Percentiles rank a stretch among this genome's conserved stretches.
Conservation (phyloP, 1,140 invertebrate genomes). For the Sycophaga agraensis region DNA sequence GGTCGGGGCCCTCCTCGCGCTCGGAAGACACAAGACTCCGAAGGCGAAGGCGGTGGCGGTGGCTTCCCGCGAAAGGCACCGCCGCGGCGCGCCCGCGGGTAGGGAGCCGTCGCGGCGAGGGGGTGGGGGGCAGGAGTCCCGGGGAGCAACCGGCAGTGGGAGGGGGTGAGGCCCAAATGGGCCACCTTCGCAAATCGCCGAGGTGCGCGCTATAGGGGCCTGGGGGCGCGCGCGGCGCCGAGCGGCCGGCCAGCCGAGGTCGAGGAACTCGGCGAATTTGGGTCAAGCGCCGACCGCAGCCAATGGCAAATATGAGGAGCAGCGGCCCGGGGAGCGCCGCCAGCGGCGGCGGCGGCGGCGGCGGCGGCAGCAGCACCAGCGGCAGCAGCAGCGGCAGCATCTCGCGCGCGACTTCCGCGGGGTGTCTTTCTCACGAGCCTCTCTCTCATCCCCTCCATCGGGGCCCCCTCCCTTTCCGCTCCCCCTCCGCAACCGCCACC, state of each 20-base stretch:
- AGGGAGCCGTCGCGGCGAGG: background rate
- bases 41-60: background rate
- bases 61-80: background rate
- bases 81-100: background rate
- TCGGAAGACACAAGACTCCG: background rate
- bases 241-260: conserved; percentile 5
- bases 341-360: too few species aligned
- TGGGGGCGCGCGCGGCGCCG: background rate
- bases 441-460: too few species aligned
- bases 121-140: background rate
- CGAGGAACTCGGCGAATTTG: conserved; percentile 27
- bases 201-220: background rate
- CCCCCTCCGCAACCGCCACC: too few species aligned
- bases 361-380: too few species aligned
- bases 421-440: conserved; percentile 29
- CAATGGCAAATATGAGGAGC: conserved; percentile 24
- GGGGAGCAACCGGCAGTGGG: background rate
- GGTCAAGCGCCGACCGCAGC: conserved; percentile 24
- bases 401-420: conserved; percentile 15
- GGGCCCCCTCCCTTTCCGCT: too few species aligned
- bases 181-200: conserved; percentile 19
- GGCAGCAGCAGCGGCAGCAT: too few species aligned
- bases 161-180: background rate
- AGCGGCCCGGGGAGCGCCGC: background rate
- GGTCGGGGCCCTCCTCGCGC: too few species aligned